A percentile compares a stretch with the other conserved stretches of the same genome.
These are phyloP conservation scores for Drosophila falleni DNA, from an alignment of 2,888 invertebrate species.

Conservation along the genomic window DNA sequence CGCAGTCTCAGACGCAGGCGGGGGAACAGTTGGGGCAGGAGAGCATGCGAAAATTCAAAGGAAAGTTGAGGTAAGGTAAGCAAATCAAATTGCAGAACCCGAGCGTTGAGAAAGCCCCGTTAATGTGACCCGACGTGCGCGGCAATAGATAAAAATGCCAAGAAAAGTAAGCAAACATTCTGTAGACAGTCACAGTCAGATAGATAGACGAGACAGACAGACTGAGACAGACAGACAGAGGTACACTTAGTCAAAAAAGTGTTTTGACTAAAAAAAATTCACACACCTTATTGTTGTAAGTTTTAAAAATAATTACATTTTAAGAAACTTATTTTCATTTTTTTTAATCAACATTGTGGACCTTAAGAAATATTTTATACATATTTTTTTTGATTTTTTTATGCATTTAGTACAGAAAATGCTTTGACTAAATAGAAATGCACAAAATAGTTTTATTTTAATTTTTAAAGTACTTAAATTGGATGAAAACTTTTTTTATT, in stretches of 20 bases:
- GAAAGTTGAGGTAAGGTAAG: conserved; percentile 23
- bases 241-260: neutral
- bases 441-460: too few relatives aligned
- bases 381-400: too few relatives aligned
- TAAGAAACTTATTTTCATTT: too few relatives aligned
- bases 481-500: too few relatives aligned
- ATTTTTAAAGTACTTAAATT: too few relatives aligned
- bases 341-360: too few relatives aligned
- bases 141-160: conserved; percentile 72
- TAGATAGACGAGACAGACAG: conserved; percentile 30
- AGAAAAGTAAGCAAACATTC: conserved; percentile 48
- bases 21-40: conserved; percentile 1
- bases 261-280: too few relatives aligned
- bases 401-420: too few relatives aligned
- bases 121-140: conserved; percentile 77
- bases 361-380: too few relatives aligned
- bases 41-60: conserved; percentile 45
- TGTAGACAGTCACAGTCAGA: conserved; percentile 54
- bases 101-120: conserved; percentile 78
- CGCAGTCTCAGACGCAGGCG: neutral
- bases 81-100: conserved; percentile 77
- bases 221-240: conserved; percentile 19
- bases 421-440: too few relatives aligned
- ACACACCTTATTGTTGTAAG: too few relatives aligned
- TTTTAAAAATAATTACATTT: too few relatives aligned